Percentiles rank a stretch among this genome's conserved stretches.
Evolutionary conservation across 2,888 invertebrate species (phyloP).

Genomic region (Eupelmus urozonus): DNA sequence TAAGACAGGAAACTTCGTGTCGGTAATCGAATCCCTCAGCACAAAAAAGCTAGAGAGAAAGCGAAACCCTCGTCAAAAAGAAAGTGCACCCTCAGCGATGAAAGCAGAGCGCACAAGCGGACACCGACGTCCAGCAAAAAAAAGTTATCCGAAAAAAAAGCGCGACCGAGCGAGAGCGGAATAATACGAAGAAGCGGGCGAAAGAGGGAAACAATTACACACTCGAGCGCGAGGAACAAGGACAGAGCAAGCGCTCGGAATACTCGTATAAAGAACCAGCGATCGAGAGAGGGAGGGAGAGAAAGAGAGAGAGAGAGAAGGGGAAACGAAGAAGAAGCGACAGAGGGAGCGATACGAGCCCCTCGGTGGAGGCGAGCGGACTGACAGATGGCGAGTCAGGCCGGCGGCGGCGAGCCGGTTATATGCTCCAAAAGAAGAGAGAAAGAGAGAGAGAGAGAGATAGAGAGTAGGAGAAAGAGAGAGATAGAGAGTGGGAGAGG

Average conservation of each 20-base stretch:
- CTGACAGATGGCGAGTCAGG: constrained; percentile 59
- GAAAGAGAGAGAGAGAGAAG: constrained; percentile 49
- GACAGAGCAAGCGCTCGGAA: not conserved
- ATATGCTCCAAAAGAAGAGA: constrained; percentile 16
- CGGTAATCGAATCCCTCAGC: not conserved
- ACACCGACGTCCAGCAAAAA: not conserved
- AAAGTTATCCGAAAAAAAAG: not conserved
- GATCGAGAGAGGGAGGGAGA: not conserved
- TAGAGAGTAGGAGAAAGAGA: constrained; percentile 37
- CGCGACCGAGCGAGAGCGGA: constrained; percentile 49
- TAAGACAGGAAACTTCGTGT: constrained; percentile 32
- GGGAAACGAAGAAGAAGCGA: constrained; percentile 53
- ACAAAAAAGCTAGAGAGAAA: not conserved
- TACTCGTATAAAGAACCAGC: not conserved
- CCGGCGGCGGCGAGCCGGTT: constrained; percentile 44
- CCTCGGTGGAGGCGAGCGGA: constrained; percentile 43
- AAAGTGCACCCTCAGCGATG: not conserved
- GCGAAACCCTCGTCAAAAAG: not conserved
- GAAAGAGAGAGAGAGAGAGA: constrained; percentile 43
- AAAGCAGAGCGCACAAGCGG: not conserved
- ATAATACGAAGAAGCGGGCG: constrained; percentile 33
- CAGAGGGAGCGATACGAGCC: constrained; percentile 60
- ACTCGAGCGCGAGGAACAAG: constrained; percentile 23
- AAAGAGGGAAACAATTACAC: constrained; percentile 51
- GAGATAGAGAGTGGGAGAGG: not conserved